Conservation (phyloP, 2,113 vertebrate species). For the Crypturellus undulatus region DNA sequence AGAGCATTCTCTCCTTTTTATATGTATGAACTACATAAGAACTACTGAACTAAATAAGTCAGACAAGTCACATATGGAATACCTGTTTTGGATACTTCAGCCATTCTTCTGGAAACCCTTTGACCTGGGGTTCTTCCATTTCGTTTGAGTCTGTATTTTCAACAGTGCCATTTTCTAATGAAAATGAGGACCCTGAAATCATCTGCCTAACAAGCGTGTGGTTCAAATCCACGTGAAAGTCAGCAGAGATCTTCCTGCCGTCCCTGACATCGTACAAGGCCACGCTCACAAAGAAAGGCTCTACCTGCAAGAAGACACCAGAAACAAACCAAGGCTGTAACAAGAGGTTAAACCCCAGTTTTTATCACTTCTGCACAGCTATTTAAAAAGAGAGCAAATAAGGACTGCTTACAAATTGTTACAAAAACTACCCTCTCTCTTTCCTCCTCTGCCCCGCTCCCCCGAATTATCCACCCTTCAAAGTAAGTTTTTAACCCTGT, state of each 20-base stretch:
- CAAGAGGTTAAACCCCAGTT: neutral
- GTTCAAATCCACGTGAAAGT: slow-evolving; percentile 96
- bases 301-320: slow-evolving; percentile 82
- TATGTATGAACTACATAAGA: neutral
- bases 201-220: slow-evolving; percentile 89
- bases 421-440: neutral
- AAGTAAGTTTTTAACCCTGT: neutral
- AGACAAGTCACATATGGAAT: neutral
- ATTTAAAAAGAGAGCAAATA: neutral
- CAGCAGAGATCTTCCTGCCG: slow-evolving; percentile 92
- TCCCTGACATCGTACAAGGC: slow-evolving; percentile 91
- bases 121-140: slow-evolving; percentile 84
- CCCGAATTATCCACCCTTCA: too few species aligned
- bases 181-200: slow-evolving; percentile 73
- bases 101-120: slow-evolving; percentile 89
- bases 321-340: neutral
- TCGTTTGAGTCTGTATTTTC: slow-evolving; percentile 78
- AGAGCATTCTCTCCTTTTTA: neutral
- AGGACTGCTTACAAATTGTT: neutral
- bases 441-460: too few species aligned
- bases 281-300: slow-evolving; percentile 94
- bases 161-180: slow-evolving; percentile 84
- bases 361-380: neutral
- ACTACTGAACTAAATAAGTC: neutral
- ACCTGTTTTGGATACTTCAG: slow-evolving; percentile 96